Base-by-base conservation (phyloP, 2,113 vertebrate genomes). In the Gymnarchus niloticus region DNA sequence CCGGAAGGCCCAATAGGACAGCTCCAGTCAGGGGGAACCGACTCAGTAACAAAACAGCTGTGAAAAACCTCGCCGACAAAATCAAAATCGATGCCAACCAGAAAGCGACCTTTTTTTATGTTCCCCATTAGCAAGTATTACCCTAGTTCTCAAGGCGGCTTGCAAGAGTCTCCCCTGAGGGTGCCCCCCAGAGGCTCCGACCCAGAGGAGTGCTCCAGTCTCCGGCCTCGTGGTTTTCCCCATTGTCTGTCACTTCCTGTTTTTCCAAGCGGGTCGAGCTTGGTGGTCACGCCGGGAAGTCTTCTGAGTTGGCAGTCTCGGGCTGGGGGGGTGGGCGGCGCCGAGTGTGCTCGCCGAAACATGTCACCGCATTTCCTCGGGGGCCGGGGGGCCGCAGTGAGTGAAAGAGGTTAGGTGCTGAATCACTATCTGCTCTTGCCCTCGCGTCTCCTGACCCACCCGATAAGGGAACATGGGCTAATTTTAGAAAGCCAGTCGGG, bases 241-340 rank as follows among this genome's bases (percentile, higher is more conserved):
- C 89, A 89, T 88, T 83, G 85, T 88, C 85, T 85, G 49, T 85
- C 86, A 87, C 33, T 87, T 91, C 89, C 92, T 92, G 89, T 91
- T 88, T 86, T 73, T 69, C 78, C 56, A n/a, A 69, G 48, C 46
- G 25, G 57, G 19, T n/a, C n/a, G 25, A 78, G 56, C 41, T 59
- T 52, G 2, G n/a, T 23, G 56, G n/a, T 81, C 49, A 46, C 23
- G 21, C 14, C 37, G 77, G 48, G 48, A 48, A 56, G 46, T 73
- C 48, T 51, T 28, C 51, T 6, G 56, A 5, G 51, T 46, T 28
- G 9, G 14, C 23, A 33, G 37, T 69, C 51, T 54, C 51, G 37
- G n/a, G 4, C n/a, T 5, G 10, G 52, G 14, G 17, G 21, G 2
- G 48, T 23, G 9, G 23, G 25, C 2, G n/a, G n/a, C 10, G 1